phyloP scores from a whole-genome alignment of 1,140 invertebrate species.

The Mycetomoellerius zeteki region DNA sequence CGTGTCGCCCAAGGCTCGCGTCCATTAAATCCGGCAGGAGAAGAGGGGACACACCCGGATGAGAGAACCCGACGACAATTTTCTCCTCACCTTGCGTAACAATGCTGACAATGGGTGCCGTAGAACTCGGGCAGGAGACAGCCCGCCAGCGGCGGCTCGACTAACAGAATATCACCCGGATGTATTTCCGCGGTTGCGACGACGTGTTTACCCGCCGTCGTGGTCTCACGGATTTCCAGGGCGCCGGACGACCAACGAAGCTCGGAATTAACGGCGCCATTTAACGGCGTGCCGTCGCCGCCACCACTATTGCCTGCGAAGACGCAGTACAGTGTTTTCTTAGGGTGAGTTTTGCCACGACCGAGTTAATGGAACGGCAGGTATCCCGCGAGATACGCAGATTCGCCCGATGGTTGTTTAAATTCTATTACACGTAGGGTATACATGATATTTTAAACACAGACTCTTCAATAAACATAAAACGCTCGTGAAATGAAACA shows the following conservation, averaged over 20 bases:
- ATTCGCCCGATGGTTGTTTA: slow-evolving; percentile 5
- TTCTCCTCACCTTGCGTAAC: slow-evolving; percentile 89
- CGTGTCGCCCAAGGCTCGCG: slow-evolving; percentile 23
- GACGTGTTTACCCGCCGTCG: slow-evolving; percentile 87
- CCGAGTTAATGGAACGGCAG: slow-evolving; percentile 19
- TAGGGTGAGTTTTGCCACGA: neutral
- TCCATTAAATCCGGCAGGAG: slow-evolving; percentile 41
- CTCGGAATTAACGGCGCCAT: slow-evolving; percentile 45
- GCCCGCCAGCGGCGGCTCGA: slow-evolving; percentile 92
- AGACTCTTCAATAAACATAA: neutral
- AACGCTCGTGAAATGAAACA: neutral
- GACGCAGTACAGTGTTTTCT: slow-evolving; percentile 23
- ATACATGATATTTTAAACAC: neutral
- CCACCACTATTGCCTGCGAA: slow-evolving; percentile 14
- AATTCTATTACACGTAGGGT: neutral
- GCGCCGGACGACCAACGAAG: slow-evolving; percentile 36
- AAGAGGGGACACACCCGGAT: neutral
- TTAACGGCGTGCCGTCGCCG: neutral
- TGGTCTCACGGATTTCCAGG: slow-evolving; percentile 86
- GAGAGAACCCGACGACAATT: slow-evolving; percentile 37
- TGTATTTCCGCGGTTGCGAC: slow-evolving; percentile 88
- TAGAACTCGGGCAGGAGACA: slow-evolving; percentile 91
- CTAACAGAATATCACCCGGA: slow-evolving; percentile 90
- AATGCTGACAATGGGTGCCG: slow-evolving; percentile 94
- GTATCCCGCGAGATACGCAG: neutral